A percentile compares a stretch with the other conserved stretches of the same genome.
phyloP scores from a whole-genome alignment of 2,888 invertebrate species.

The Tinea semifulvella region DNA sequence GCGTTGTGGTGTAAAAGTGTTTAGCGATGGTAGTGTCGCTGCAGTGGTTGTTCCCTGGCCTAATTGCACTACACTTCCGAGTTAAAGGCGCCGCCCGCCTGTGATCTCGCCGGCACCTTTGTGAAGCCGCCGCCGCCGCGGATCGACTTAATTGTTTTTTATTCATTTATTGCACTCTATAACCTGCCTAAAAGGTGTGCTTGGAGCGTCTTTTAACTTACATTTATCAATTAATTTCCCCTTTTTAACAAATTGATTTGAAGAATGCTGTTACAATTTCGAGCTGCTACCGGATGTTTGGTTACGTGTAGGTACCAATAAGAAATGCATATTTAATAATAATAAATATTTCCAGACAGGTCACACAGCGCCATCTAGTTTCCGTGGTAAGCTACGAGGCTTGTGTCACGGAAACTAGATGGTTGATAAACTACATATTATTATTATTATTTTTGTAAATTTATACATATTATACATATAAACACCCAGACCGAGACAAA shows the following conservation, averaged over 20 bases:
- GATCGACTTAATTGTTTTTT: constrained; percentile 7
- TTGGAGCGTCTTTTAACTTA: not conserved
- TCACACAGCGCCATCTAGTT: no score
- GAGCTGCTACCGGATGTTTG: not conserved
- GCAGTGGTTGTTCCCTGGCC: not conserved
- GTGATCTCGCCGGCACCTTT: constrained; percentile 3
- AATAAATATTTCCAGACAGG: no score
- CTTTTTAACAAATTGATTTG: not conserved
- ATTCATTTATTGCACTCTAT: constrained; percentile 7
- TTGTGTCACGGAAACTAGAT: no score
- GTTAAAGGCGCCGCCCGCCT: constrained; percentile 1
- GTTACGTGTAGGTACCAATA: no score
- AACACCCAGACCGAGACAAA: no score
- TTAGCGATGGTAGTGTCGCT: constrained; percentile 59
- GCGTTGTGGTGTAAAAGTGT: constrained; percentile 2
- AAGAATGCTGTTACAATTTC: not conserved
- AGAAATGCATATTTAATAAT: no score
- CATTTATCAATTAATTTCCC: not conserved
- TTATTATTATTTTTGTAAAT: no score
- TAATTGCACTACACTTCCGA: constrained; percentile 8
- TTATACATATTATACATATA: no score
- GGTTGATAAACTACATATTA: no score
- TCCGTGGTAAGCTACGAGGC: no score
- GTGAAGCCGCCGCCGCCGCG: not conserved
- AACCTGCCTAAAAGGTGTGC: constrained; percentile 5